Conservation (phyloP, 1,140 invertebrate genomes). For the Aphelenchoides besseyi region DNA sequence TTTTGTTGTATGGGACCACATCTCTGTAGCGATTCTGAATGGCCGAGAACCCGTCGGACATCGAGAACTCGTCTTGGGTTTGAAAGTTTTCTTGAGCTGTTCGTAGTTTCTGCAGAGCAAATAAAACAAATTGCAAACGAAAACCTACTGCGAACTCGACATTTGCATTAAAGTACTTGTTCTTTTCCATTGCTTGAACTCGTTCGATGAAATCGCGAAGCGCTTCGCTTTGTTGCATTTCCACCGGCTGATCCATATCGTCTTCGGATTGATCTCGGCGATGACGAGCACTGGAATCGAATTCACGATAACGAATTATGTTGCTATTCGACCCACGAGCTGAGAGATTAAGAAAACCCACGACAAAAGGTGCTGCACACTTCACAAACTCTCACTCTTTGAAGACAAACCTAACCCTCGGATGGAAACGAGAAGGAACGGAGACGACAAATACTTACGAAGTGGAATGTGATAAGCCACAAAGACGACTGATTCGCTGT, state of each 20-base stretch:
- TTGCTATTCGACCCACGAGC: background rate
- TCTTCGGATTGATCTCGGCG: background rate
- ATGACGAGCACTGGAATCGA: background rate
- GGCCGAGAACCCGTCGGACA: conserved; percentile 14
- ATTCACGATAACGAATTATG: background rate
- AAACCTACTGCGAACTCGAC: conserved; percentile 23
- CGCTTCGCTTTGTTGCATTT: conserved; percentile 26
- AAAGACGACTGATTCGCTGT: conserved; percentile 8
- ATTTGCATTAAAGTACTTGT: conserved; percentile 10
- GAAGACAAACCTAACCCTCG: no score
- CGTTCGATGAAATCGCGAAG: conserved; percentile 22
- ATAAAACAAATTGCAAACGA: conserved; percentile 11
- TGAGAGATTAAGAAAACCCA: conserved; percentile 1
- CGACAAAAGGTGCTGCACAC: no score
- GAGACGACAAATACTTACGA: background rate
- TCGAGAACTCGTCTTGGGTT: conserved; percentile 24
- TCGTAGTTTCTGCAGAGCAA: conserved; percentile 23
- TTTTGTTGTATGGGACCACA: conserved; percentile 28
- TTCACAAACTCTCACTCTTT: no score
- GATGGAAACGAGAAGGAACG: no score
- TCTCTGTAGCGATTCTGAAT: conserved; percentile 27
- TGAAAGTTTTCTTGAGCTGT: conserved; percentile 20
- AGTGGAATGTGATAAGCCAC: conserved; percentile 15
- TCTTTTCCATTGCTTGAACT: background rate
- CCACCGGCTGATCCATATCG: background rate